Conservation (phyloP, 2,797 vertebrate species). For the Nannoperca australis region DNA sequence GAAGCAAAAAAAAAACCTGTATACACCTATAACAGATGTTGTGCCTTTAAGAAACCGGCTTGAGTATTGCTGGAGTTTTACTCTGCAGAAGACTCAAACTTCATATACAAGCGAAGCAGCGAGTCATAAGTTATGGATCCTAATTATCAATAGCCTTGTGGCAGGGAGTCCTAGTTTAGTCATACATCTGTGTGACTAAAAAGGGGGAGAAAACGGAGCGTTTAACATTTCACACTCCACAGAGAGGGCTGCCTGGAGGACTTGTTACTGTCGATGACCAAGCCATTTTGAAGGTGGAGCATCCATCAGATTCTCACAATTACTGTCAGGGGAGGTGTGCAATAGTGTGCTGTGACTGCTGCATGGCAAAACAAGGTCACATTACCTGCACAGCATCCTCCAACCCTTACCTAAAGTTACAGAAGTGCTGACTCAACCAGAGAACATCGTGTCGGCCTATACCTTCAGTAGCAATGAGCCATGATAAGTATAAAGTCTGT, state of each 20-base stretch:
- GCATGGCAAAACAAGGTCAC: constrained; percentile 67
- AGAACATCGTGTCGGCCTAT: constrained; percentile 19
- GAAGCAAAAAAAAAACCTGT: constrained; percentile 23
- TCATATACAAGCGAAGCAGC: constrained; percentile 15
- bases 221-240: constrained; percentile 21
- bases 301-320: constrained; percentile 49
- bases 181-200: constrained; percentile 11
- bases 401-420: constrained; percentile 51
- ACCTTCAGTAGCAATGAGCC: constrained; percentile 30
- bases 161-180: constrained; percentile 28
- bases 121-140: constrained; percentile 46
- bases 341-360: constrained; percentile 45
- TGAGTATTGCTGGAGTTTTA: constrained; percentile 15
- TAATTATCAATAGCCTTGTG: constrained; percentile 44
- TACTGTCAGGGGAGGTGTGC: constrained; percentile 44
- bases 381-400: constrained; percentile 30
- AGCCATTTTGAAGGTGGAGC: constrained; percentile 42
- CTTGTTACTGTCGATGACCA: constrained; percentile 24
- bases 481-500: constrained; percentile 21
- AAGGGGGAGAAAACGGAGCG: neutral
- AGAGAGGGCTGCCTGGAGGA: constrained; percentile 1
- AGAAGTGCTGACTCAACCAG: constrained; percentile 65
- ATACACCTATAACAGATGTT: neutral
- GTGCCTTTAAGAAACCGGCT: constrained; percentile 1
- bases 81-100: constrained; percentile 12